A percentile compares a stretch with the other conserved stretches of the same genome.
These are phyloP conservation scores for Leptothorax acervorum DNA, from an alignment of 2,888 invertebrate species.

Conservation along the genomic window DNA sequence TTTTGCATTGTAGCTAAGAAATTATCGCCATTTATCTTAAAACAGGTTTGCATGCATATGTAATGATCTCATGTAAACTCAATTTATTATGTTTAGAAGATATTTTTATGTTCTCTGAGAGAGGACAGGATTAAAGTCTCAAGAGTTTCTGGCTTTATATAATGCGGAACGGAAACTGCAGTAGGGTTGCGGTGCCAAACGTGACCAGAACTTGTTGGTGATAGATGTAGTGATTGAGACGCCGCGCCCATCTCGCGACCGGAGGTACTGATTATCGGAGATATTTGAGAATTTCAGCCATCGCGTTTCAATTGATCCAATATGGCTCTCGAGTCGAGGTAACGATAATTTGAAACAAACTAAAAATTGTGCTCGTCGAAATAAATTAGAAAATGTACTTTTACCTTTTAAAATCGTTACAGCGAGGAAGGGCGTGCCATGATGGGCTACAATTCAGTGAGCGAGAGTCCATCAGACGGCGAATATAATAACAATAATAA, in stretches of 20 bases:
- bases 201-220: conserved; percentile 19
- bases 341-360: not conserved
- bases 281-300: not conserved
- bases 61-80: not conserved
- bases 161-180: not conserved
- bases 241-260: not conserved
- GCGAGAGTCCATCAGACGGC: conserved; percentile 57
- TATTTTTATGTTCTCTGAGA: not conserved
- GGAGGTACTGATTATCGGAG: not conserved
- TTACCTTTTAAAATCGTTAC: conserved; percentile 46
- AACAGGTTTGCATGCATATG: not conserved
- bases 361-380: not conserved
- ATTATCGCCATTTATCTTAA: not conserved
- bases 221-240: conserved; percentile 2
- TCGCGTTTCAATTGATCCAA: not conserved
- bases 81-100: not conserved
- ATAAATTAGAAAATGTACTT: not conserved
- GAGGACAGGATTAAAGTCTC: not conserved
- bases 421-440: conserved; percentile 76
- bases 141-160: not conserved
- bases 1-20: not conserved
- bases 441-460: conserved; percentile 66
- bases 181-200: not conserved
- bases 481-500: conserved; percentile 75
- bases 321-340: conserved; percentile 23